phyloP scores from a whole-genome alignment of 2,113 vertebrate genomes.

The Catharus fuscescens region DNA sequence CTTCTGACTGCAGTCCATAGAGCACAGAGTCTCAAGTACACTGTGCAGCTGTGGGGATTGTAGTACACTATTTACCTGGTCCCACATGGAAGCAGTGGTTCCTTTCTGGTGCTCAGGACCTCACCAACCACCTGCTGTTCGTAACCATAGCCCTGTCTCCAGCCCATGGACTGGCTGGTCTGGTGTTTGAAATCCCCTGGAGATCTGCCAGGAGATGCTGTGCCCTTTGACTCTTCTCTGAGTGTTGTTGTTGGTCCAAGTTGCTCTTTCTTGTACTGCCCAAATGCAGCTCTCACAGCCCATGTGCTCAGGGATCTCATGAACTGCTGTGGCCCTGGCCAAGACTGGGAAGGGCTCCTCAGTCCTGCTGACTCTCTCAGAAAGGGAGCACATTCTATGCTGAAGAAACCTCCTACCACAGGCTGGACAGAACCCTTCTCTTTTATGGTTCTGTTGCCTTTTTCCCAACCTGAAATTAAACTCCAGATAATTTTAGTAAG shows the following conservation, averaged over 20 bases:
- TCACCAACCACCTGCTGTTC: neutral
- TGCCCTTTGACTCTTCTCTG: neutral
- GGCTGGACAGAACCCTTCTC: neutral
- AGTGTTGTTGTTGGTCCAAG: neutral
- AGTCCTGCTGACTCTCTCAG: neutral
- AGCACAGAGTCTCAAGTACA: neutral
- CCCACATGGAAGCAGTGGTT: accelerated
- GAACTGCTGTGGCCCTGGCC: neutral
- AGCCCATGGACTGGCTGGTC: neutral
- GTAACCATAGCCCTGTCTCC: neutral
- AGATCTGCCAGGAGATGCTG: neutral
- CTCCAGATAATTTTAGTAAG: neutral
- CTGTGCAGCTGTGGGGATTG: accelerated
- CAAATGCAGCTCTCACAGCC: neutral
- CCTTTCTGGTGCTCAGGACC: too few relatives aligned
- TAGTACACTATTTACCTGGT: neutral
- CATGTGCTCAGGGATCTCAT: neutral
- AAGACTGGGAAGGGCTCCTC: neutral
- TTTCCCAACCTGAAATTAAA: neutral
- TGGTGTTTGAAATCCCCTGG: neutral
- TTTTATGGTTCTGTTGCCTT: neutral
- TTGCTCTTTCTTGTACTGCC: neutral
- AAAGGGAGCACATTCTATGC: accelerated
- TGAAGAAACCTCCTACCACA: neutral
- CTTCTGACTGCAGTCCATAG: neutral